These are phyloP conservation scores for Oncorhynchus masou DNA, from an alignment of 2,113 vertebrate genomes.

Conservation along the genomic window DNA sequence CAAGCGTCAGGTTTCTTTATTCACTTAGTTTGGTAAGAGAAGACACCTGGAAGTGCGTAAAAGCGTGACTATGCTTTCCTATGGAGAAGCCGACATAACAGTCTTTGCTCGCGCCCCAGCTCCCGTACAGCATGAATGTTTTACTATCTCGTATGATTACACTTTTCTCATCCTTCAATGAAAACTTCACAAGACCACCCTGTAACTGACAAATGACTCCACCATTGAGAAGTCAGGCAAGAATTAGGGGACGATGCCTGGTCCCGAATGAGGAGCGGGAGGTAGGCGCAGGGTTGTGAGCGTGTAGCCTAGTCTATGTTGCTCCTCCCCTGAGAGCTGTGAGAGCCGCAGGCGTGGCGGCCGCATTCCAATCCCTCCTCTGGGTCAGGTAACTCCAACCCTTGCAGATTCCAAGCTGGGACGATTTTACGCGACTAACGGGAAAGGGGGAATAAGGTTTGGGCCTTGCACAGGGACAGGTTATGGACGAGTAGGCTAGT, in stretches of 20 bases:
- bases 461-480: neutral
- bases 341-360: constrained; percentile 14
- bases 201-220: constrained; percentile 32
- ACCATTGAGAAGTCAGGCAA: constrained; percentile 26
- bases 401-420: neutral
- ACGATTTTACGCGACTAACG: neutral
- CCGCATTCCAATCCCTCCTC: constrained; percentile 15
- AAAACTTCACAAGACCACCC: constrained; percentile 35
- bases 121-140: constrained; percentile 18
- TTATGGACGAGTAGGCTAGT: neutral
- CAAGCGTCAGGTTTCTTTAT: neutral
- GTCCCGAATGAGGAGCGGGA: constrained; percentile 17
- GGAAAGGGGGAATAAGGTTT: neutral
- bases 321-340: constrained; percentile 5
- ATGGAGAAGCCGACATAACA: neutral
- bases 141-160: constrained; percentile 45
- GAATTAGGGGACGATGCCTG: neutral
- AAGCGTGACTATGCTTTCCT: neutral
- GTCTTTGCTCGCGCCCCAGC: constrained; percentile 13
- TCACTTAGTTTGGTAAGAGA: neutral
- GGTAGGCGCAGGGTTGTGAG: neutral
- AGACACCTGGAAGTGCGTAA: neutral
- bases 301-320: neutral
- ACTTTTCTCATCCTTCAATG: constrained; percentile 51
- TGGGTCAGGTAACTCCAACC: constrained; percentile 28